Evolutionary conservation across 2,113 vertebrate species (phyloP), one percentile per base, ranked within the genome.

Genomic region (Arothron firmamentum): DNA sequence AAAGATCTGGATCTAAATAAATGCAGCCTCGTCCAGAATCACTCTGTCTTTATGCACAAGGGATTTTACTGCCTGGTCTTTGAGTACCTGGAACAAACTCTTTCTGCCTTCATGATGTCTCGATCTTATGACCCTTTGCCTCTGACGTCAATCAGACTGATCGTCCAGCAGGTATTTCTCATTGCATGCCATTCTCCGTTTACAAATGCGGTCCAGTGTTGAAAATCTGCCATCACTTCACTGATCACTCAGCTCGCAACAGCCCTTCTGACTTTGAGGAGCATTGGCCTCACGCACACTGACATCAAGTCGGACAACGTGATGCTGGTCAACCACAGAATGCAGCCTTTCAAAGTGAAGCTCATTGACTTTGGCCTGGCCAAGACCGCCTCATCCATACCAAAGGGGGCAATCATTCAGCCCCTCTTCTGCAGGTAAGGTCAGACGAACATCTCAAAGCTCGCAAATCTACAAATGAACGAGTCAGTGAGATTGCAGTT

Each of bases 41-140:
- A 63, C 47, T 6, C n/a, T 1, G 4, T 1, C 7, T 75, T 72
- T 49, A 15, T 4, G 0, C 25, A 54, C 38, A 49, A 8, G 16
- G 42, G 19, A 19, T 16, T 65, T 1, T 17, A 23, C 34, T 75
- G 67, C 38, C 20, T 75, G 1, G 64, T 38, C 15, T 79, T 79
- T 28, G 53, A 79, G 18, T 21, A 49, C 3, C 49, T 73, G 23
- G 58, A 77, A 19, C 49, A 45, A 49, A 67, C 13, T 65, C 43
- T 71, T 2, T 13, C 6, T 10, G 49, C 65, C 14, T 58, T 65
- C 7, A 47, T 71, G 28, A 31, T 3, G 20, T n/a, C 67, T 9
- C 63, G 43, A 13, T 5, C 19, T 11, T 55, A 31, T 14, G 7
- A 1, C 2, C 63, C 52, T 58, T 52, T 67, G 1, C 48, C 5